Evolutionary conservation across 2,797 vertebrate genomes (phyloP).

Genomic region (Premnoplex brunnescens): DNA sequence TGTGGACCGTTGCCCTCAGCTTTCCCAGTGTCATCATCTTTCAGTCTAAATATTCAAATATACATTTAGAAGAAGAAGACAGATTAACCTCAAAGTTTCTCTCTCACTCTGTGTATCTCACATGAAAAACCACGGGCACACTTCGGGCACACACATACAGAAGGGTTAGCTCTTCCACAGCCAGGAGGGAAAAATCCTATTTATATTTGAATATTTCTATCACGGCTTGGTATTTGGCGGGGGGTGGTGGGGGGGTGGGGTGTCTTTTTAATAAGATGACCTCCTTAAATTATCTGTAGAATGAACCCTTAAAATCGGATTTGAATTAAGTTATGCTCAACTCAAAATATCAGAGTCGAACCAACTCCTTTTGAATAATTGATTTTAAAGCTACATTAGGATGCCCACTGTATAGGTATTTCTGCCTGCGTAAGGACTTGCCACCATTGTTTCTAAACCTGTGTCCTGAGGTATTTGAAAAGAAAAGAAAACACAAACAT

Average conservation of each 20-base stretch:
- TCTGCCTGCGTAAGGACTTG: not conserved
- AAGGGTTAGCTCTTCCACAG: not conserved
- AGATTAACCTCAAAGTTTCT: conserved; percentile 36
- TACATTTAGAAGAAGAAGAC: not conserved
- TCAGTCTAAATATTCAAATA: conserved; percentile 31
- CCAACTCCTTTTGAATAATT: not conserved
- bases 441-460: not conserved
- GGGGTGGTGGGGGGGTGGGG: fast-evolving
- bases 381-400: not conserved
- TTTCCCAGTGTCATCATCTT: not conserved
- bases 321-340: not conserved
- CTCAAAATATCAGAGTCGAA: not conserved
- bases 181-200: not conserved
- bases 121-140: not conserved
- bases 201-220: not conserved
- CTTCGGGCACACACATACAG: not conserved
- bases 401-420: not conserved
- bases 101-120: not conserved
- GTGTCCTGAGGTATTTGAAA: not conserved
- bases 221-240: not conserved
- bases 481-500: not conserved
- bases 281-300: not conserved
- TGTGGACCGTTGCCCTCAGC: not conserved
- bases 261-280: not conserved
- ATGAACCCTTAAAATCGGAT: not conserved